Base-by-base conservation (phyloP, 2,888 invertebrate genomes). In the Cremastinae sp. region DNA sequence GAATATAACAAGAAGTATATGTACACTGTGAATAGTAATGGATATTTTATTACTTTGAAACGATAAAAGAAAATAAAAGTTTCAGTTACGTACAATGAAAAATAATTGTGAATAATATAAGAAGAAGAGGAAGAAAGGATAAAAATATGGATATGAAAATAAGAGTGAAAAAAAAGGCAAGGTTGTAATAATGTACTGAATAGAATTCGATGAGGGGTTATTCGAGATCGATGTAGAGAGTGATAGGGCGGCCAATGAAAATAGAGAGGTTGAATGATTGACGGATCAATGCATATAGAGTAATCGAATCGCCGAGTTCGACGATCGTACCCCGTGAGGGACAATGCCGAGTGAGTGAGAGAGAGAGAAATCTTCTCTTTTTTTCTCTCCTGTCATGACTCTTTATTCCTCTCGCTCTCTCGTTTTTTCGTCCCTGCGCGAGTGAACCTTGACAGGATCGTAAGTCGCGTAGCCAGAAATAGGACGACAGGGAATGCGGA, bases 401-500 rank as follows among this genome's bases (percentile, higher is more conserved):
- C 1, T 53, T 22, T 12, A 22, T 43, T 4, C 43, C 20, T 49
- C 61, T 22, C 54, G 34, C 22, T 45, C 14, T 10, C 28, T 47
- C 12, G 20, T 16, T 64, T 62, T 49, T 62, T 62, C 45, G 38
- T 38, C 18, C 2, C 28, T 22, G 20, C 20, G 16, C 9, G 54
- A 68, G 69, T 22, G 45, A 43, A 51, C 45, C 64, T 64, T 45
- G 58, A 49, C 65, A 65, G 53, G 61, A 69, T 70, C 73, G 74
- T 34, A 49, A 28, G 77, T 49, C 34, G n/a, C n/a, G 16, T 56
- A 76, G 79, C 76, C 76, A 79, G 82, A 80, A 83, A 84, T 81
- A 78, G 83, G 82, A 81, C 78, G 78, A 71, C 75, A 81, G 84
- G 28, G 28, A 85, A 85, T 84, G 83, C 85, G 85, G 84, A 84